A percentile compares a stretch with the other conserved stretches of the same genome.
These are phyloP conservation scores for Astyanax mexicanus DNA, from an alignment of 2,797 vertebrate genomes.

Conservation along the genomic window DNA sequence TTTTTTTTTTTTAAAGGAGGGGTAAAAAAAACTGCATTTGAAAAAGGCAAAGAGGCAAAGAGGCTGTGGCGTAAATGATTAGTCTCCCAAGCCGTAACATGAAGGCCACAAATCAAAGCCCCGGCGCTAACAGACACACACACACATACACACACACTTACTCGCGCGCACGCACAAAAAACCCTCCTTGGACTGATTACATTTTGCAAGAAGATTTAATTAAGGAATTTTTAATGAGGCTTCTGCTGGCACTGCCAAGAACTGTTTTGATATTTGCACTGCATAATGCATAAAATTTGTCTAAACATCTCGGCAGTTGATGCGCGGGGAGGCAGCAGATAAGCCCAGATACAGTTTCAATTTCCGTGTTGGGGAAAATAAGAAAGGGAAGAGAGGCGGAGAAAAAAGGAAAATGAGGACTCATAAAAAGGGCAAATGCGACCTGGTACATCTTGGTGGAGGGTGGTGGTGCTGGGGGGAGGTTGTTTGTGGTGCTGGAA, in stretches of 20 bases:
- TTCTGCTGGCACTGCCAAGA: slow-evolving; percentile 90
- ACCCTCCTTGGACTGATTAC: slow-evolving; percentile 89
- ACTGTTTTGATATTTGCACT: slow-evolving; percentile 92
- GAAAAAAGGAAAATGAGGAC: slow-evolving; percentile 79
- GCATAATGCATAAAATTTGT: slow-evolving; percentile 93
- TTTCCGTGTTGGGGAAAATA: slow-evolving; percentile 83
- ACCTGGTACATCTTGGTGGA: slow-evolving; percentile 60
- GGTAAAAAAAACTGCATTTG: slow-evolving; percentile 80
- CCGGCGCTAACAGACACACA: slow-evolving; percentile 78
- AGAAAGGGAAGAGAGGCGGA: slow-evolving; percentile 63
- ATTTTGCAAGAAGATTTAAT: slow-evolving; percentile 92
- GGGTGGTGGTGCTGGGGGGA: slow-evolving; percentile 21
- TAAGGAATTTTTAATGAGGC: slow-evolving; percentile 93
- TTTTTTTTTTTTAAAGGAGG: slow-evolving; percentile 76
- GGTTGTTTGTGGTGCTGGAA: slow-evolving; percentile 8
- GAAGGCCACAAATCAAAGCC: slow-evolving; percentile 88
- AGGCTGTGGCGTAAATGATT: slow-evolving; percentile 86
- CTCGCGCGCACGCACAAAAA: slow-evolving; percentile 62
- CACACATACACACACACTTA: slow-evolving; percentile 61
- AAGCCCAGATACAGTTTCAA: slow-evolving; percentile 90
- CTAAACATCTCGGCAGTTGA: slow-evolving; percentile 90
- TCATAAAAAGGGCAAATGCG: slow-evolving; percentile 85
- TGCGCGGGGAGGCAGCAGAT: slow-evolving; percentile 86
- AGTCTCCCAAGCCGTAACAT: slow-evolving; percentile 86
- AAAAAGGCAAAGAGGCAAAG: slow-evolving; percentile 83